Conservation (phyloP, 2,113 vertebrate genomes). For the Halcyon senegalensis region DNA sequence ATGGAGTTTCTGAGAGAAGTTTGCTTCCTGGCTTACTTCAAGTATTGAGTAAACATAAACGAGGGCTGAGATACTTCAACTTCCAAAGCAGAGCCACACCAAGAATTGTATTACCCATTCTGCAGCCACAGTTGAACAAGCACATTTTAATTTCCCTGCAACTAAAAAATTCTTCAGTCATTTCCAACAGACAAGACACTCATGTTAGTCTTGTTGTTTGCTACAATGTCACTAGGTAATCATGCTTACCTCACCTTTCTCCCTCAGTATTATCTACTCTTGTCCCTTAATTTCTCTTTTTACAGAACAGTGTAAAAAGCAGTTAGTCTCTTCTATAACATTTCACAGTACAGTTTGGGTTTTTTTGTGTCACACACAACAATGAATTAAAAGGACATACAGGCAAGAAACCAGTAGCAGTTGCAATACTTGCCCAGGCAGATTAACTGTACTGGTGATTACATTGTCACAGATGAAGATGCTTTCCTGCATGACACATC, state of each 20-base stretch:
- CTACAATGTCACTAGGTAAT: not conserved
- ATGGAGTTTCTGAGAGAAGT: not conserved
- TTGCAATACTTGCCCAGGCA: not conserved
- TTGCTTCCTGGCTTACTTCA: constrained; percentile 2
- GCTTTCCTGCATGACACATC: not conserved
- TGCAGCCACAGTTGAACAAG: not conserved
- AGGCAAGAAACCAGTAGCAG: not conserved
- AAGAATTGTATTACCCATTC: not conserved
- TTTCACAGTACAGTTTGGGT: not conserved
- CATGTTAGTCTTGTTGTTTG: not conserved
- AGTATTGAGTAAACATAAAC: constrained; percentile 8
- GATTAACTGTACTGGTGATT: not conserved
- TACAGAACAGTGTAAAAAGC: not conserved
- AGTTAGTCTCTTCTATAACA: not conserved
- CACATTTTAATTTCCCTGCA: not conserved
- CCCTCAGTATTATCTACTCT: not conserved
- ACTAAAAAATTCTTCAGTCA: not conserved
- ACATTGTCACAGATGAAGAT: not conserved
- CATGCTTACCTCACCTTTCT: not conserved
- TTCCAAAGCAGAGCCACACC: not conserved
- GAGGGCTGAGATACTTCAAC: not conserved
- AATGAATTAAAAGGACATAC: not conserved
- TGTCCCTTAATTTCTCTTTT: not conserved
- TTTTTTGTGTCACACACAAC: not conserved
- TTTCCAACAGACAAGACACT: not conserved